phyloP scores from a whole-genome alignment of 2,888 invertebrate genomes.

The Agriopis aurantiaria region DNA sequence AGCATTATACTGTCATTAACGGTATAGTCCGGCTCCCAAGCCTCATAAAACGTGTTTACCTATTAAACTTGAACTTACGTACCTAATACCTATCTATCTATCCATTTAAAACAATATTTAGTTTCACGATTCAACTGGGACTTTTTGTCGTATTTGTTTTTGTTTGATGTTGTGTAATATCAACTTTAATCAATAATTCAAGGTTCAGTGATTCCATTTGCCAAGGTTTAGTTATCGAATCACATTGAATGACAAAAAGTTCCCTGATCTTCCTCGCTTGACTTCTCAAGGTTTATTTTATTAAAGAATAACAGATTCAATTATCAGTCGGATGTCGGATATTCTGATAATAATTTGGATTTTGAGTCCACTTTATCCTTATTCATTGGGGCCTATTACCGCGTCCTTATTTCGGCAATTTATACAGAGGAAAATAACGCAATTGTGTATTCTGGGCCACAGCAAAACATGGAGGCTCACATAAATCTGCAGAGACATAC shows the following conservation, averaged over 20 bases:
- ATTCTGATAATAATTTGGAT: slow-evolving; percentile 47
- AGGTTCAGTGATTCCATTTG: slow-evolving; percentile 66
- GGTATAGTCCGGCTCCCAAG: slow-evolving; percentile 63
- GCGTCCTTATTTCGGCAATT: slow-evolving; percentile 59
- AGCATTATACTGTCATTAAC: slow-evolving; percentile 79
- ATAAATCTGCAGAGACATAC: slow-evolving; percentile 75
- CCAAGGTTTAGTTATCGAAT: slow-evolving; percentile 66
- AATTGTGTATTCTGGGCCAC: slow-evolving; percentile 66
- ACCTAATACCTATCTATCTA: slow-evolving; percentile 23
- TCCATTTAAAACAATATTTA: slow-evolving; percentile 48
- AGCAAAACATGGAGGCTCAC: slow-evolving; percentile 68
- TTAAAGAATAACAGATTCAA: slow-evolving; percentile 45
- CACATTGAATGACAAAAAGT: slow-evolving; percentile 59
- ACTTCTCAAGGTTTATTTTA: slow-evolving; percentile 53
- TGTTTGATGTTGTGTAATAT: slow-evolving; percentile 61
- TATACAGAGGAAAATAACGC: slow-evolving; percentile 56
- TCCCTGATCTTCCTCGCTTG: slow-evolving; percentile 53
- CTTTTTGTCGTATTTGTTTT: slow-evolving; percentile 57
- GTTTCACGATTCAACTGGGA: slow-evolving; percentile 34
- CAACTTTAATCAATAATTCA: slow-evolving; percentile 63
- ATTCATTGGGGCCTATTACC: slow-evolving; percentile 56
- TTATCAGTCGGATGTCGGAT: slow-evolving; percentile 37
- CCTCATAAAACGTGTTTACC: slow-evolving; percentile 62
- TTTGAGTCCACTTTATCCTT: slow-evolving; percentile 52
- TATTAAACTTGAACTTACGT: slow-evolving; percentile 57